Evolutionary conservation across 2,113 vertebrate species (phyloP).

Genomic region (Xiphophorus maculatus): DNA sequence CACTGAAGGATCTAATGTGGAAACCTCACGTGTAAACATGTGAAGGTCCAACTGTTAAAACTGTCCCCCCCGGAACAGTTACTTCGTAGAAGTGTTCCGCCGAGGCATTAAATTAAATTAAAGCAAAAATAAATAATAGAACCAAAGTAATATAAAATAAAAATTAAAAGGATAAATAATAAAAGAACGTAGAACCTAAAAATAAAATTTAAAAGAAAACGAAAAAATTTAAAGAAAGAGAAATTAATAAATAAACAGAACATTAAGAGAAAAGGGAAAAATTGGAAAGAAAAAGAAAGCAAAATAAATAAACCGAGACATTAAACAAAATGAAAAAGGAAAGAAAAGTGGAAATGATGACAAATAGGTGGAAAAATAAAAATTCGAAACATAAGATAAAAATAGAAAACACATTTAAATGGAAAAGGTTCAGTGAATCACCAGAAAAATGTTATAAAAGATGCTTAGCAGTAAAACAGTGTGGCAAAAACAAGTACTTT

Average conservation of each 20-base stretch:
- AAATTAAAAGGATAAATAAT: too few species aligned
- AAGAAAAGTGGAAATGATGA: not conserved
- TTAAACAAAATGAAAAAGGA: not conserved
- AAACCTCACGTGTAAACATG: conserved; percentile 74
- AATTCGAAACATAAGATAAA: not conserved
- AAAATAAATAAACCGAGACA: too few species aligned
- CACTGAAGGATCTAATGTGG: not conserved
- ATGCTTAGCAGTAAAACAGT: not conserved
- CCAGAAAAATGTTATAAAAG: not conserved
- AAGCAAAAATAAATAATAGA: not conserved
- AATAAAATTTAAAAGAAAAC: too few species aligned
- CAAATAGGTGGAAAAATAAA: not conserved
- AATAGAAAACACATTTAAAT: not conserved
- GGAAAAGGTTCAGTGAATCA: not conserved
- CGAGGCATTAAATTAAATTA: not conserved
- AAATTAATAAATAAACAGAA: too few species aligned
- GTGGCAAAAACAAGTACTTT: not conserved
- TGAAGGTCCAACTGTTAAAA: conserved; percentile 35
- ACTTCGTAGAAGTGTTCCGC: conserved; percentile 58
- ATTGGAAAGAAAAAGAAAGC: too few species aligned
- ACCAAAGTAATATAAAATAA: too few species aligned
- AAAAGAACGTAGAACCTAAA: too few species aligned
- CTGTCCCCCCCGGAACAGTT: conserved; percentile 20
- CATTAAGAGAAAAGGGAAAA: too few species aligned
- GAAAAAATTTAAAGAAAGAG: too few species aligned